phyloP scores from a whole-genome alignment of 2,113 vertebrate genomes.

The Chaetodon auriga region DNA sequence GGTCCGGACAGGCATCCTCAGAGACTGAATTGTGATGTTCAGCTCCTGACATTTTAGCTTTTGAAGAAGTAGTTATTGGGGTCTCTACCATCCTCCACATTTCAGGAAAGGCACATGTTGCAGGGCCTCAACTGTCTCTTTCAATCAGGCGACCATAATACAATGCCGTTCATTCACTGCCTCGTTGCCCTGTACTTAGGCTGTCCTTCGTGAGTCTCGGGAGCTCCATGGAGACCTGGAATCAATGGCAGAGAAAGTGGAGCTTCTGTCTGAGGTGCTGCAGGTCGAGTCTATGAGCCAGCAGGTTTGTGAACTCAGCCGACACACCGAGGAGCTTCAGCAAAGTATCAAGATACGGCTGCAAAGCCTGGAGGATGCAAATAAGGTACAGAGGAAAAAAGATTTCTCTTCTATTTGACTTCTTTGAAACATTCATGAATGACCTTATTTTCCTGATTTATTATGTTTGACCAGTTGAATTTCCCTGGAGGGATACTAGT shows the following conservation, averaged over 20 bases:
- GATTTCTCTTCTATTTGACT: background rate
- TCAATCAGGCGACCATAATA: background rate
- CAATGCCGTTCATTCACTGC: background rate
- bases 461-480: background rate
- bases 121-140: background rate
- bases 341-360: slow-evolving; percentile 87
- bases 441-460: background rate
- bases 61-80: background rate
- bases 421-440: background rate
- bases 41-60: background rate
- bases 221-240: slow-evolving; percentile 93
- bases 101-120: background rate
- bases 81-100: background rate
- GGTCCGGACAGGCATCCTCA: background rate
- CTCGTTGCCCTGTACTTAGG: slow-evolving; percentile 74
- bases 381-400: slow-evolving; percentile 83
- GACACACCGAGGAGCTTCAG: slow-evolving; percentile 89
- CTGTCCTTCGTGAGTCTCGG: slow-evolving; percentile 91
- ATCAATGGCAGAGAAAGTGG: slow-evolving; percentile 90
- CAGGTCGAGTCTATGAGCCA: slow-evolving; percentile 89
- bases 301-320: slow-evolving; percentile 91
- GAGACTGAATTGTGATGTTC: background rate
- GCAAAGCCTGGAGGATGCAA: slow-evolving; percentile 93
- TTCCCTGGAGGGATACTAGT: background rate
- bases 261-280: slow-evolving; percentile 89